phyloP scores from a whole-genome alignment of 2,888 invertebrate genomes.

The Stenolophus ochropezus region DNA sequence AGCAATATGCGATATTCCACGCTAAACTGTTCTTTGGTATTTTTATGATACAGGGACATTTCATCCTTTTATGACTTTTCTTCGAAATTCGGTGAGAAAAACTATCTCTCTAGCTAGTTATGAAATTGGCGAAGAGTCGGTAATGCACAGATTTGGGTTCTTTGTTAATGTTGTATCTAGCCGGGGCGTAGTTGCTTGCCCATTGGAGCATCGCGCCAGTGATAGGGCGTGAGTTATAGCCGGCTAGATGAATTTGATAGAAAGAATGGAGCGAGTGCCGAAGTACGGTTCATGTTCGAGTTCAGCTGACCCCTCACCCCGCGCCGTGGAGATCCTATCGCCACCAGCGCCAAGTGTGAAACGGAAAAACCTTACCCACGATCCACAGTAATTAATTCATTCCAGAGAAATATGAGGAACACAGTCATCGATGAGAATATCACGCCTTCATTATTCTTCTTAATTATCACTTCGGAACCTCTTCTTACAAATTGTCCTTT shows the following conservation, averaged over 20 bases:
- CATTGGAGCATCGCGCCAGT: neutral
- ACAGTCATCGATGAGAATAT: neutral
- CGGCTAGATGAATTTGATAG: constrained; percentile 30
- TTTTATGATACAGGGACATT: no score
- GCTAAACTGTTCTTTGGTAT: no score
- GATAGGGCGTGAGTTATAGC: constrained; percentile 29
- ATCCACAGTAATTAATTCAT: neutral
- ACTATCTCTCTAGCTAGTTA: no score
- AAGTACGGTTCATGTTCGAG: constrained; percentile 17
- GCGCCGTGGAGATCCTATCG: constrained; percentile 20
- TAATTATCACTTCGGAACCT: no score
- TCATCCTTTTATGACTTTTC: no score
- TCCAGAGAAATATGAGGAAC: neutral
- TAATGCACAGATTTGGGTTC: neutral
- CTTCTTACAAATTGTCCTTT: no score
- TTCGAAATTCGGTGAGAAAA: no score
- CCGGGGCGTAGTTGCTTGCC: neutral
- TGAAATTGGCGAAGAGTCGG: no score
- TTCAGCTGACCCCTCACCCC: constrained; percentile 38
- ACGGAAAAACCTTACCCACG: neutral
- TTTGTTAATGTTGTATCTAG: neutral
- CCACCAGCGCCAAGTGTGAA: neutral
- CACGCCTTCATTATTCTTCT: no score
- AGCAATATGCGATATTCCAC: no score
- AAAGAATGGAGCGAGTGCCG: neutral